These are phyloP conservation scores for Australoheros scitulus DNA, from an alignment of 2,113 vertebrate species.

Conservation along the genomic window DNA sequence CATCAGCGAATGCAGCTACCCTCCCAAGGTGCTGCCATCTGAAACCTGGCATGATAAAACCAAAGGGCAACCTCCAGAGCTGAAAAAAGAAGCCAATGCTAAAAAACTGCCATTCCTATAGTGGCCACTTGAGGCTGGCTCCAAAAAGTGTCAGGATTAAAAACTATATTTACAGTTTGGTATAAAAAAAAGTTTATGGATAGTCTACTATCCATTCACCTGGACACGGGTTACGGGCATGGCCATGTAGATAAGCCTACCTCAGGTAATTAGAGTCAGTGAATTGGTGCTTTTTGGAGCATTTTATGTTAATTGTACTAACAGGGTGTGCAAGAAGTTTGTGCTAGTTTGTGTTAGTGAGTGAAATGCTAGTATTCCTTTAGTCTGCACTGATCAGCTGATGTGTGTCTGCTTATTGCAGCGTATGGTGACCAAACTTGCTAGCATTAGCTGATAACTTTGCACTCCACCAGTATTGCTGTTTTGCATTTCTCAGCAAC, in stretches of 20 bases:
- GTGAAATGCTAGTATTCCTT: no score
- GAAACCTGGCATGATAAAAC: constrained; percentile 6
- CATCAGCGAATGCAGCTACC: constrained; percentile 40
- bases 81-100: background rate
- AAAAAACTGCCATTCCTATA: background rate
- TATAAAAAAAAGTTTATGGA: no score
- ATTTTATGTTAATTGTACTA: no score
- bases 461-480: background rate
- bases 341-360: no score
- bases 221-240: no score
- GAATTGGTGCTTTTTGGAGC: no score
- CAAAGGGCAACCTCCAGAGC: background rate
- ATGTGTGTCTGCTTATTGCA: background rate
- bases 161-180: background rate
- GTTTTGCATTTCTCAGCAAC: background rate
- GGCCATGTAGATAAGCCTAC: no score
- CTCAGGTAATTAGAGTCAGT: no score
- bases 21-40: constrained; percentile 60
- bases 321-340: no score
- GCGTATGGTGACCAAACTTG: background rate
- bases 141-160: background rate
- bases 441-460: no score
- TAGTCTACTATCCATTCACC: no score
- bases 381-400: background rate
- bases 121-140: background rate